Evolutionary conservation across 2,797 vertebrate species (phyloP).

Genomic region (Manis javanica): DNA sequence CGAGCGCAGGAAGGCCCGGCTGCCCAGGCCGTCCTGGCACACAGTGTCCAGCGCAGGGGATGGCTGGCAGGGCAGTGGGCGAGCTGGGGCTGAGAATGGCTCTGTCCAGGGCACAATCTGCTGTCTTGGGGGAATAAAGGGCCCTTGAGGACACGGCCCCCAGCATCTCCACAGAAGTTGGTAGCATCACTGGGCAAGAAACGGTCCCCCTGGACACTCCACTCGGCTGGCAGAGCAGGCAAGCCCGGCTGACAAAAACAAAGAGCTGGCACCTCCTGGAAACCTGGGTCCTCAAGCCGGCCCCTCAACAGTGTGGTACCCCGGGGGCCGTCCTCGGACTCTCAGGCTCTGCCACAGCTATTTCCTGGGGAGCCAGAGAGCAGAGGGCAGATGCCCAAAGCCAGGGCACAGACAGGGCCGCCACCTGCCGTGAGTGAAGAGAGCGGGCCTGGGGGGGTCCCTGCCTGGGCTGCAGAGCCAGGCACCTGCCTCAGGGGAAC

Average conservation of each 20-base stretch:
- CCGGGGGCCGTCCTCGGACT: not conserved
- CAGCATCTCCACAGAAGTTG: slow-evolving; percentile 50
- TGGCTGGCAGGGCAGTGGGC: not conserved
- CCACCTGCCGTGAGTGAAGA: not conserved
- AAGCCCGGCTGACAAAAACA: slow-evolving; percentile 49
- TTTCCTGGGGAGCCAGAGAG: not conserved
- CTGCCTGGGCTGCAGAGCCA: not conserved
- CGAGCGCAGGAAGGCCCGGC: not conserved
- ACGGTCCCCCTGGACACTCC: not conserved
- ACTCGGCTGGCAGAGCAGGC: slow-evolving; percentile 3
- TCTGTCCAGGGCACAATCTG: slow-evolving; percentile 56
- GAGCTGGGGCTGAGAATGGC: not conserved
- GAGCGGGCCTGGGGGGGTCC: not conserved
- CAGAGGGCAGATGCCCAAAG: not conserved
- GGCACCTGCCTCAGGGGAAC: not conserved
- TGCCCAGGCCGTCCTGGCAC: not conserved
- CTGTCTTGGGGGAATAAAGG: slow-evolving; percentile 61
- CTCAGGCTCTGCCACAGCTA: not conserved
- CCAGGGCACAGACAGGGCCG: not conserved
- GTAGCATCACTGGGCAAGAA: not conserved
- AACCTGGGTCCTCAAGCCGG: not conserved
- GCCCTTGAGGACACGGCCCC: slow-evolving; percentile 31
- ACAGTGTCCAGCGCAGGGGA: not conserved
- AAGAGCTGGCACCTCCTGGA: not conserved
- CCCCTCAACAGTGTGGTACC: not conserved